Conservation (phyloP, 2,888 invertebrate species). For the Ectobius pallidus region DNA sequence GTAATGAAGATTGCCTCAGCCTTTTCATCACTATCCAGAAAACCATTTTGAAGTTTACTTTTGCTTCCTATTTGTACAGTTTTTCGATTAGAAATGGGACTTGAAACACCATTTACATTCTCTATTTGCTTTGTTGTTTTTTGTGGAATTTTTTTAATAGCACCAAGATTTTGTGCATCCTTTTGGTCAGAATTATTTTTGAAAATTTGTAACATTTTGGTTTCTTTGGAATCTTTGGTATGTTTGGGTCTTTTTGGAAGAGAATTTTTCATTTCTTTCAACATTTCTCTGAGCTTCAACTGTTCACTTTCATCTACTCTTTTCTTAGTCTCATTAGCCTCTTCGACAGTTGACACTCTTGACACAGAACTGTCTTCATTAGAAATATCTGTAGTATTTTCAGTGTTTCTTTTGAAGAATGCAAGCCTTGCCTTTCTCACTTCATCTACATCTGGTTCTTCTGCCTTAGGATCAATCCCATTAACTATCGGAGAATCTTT, state of each 20-base stretch:
- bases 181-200: not conserved
- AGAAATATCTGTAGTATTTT: constrained; percentile 25
- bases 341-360: not conserved
- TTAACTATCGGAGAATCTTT: not conserved
- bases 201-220: not conserved
- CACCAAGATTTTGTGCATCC: constrained; percentile 36
- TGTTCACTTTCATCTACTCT: constrained; percentile 44
- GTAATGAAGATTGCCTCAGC: constrained; percentile 54
- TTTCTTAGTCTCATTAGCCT: constrained; percentile 27
- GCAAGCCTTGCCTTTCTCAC: constrained; percentile 53
- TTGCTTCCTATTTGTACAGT: not conserved
- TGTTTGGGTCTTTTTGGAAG: constrained; percentile 62
- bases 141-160: constrained; percentile 40
- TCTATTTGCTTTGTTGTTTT: not conserved
- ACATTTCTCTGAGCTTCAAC: constrained; percentile 66
- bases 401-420: constrained; percentile 49
- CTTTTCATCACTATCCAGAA: constrained; percentile 46
- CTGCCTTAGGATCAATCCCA: not conserved
- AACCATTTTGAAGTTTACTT: constrained; percentile 20
- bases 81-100: not conserved
- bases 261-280: constrained; percentile 79
- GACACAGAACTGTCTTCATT: not conserved
- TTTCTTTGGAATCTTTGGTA: not conserved
- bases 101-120: not conserved
- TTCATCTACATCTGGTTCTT: constrained; percentile 49